Base-by-base conservation (phyloP, 2,888 invertebrate species). In the Allygus modestus region DNA sequence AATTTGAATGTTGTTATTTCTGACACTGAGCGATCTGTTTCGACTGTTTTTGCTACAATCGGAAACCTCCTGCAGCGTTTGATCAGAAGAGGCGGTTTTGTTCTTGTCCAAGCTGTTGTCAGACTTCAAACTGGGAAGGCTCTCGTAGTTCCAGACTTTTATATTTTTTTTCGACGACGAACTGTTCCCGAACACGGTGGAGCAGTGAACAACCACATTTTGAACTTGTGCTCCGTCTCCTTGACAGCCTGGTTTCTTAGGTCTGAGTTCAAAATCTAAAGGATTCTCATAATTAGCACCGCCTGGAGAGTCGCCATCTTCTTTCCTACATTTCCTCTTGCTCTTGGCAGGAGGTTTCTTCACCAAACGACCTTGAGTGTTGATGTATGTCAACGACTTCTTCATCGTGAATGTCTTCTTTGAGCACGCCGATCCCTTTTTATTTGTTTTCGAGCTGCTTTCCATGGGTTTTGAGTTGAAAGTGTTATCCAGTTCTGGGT, bases 101-200 rank as follows among this genome's bases (percentile, higher is more conserved):
- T 54, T 54, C 17, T 17, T 46, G 5, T 54, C 54, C 20, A 54
- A 54, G 54, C 65, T 26, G 12, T 65, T 65, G 15, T 65, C 28
- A 15, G 28, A 65, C 20, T 31, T 65, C 7, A 31, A 31, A 65
- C 31, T 31, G 0, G 28, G 31, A 0, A 65, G 65, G 26, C 65
- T 65, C 31, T 65, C 65, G 20, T 65, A 65, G 20, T 65, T 65
- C 65, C 65, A 65, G 4, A 65, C 65, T 12, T 65, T 65, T 2
- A 65, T 4, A 65, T 65, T 65, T 2, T 65, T 65, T n/a, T 28
- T 65, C 28, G 65, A 2, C 15, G 65, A 28, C 4, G 65, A 28
- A 28, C 15, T 28, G 17, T 31, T 65, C n/a, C 31, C 28, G 17
- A 15, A 9, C 7, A 65, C 65, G 15, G 28, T 65, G 4, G 65